These are phyloP conservation scores for Sinocyclocheilus anophthalmus DNA, from an alignment of 2,113 vertebrate species.

Conservation along the genomic window DNA sequence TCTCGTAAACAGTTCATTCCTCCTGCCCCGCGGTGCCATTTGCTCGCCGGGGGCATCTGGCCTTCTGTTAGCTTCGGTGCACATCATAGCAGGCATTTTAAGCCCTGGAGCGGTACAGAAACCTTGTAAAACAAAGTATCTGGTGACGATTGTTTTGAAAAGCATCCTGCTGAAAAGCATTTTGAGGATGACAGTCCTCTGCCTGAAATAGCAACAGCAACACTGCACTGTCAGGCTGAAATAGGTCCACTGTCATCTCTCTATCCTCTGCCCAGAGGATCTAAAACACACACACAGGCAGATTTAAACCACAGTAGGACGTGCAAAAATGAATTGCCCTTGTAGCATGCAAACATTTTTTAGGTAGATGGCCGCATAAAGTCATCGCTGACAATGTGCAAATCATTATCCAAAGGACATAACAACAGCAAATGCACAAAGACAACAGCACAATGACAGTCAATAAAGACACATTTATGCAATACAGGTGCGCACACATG, in stretches of 20 bases:
- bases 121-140: constrained; percentile 73
- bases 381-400: constrained; percentile 1
- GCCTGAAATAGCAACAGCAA: constrained; percentile 74
- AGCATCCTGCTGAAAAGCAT: constrained; percentile 75
- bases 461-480: background rate
- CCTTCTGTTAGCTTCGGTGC: constrained; percentile 18
- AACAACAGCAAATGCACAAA: background rate
- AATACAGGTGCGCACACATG: background rate
- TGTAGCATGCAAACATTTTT: constrained; percentile 22
- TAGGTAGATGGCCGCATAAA: background rate
- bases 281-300: constrained; percentile 25
- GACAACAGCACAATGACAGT: constrained; percentile 12
- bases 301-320: constrained; percentile 29
- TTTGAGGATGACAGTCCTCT: constrained; percentile 74
- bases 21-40: constrained; percentile 21
- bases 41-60: constrained; percentile 36
- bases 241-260: constrained; percentile 56
- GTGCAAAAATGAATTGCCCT: background rate
- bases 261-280: constrained; percentile 39
- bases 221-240: constrained; percentile 64
- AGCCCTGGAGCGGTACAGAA: constrained; percentile 63
- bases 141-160: constrained; percentile 77
- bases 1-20: constrained; percentile 32
- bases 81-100: constrained; percentile 68
- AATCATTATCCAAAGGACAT: background rate